Base-by-base conservation (phyloP, 2,797 vertebrate genomes). In the Sylvia borin region DNA sequence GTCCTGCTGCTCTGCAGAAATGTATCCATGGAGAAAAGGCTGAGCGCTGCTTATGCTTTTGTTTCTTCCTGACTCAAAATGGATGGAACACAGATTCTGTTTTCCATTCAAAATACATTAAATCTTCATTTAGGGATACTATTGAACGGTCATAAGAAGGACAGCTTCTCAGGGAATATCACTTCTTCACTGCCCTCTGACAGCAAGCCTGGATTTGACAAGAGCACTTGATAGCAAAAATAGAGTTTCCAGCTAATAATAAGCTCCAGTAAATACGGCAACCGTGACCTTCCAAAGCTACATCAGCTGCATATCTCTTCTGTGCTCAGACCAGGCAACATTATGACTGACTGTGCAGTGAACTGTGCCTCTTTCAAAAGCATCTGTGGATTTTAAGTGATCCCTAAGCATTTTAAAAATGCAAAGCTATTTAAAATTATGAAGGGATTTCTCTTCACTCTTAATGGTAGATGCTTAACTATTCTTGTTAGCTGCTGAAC, bases 91-190 rank as follows among this genome's bases (percentile, higher is more conserved):
- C 55, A 87, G 84, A 94, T 93, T 94, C 62, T 92, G 60, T 95
- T 97, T 96, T 95, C 93, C 95, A 97, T 96, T 96, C 90, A 93
- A 96, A 96, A 89, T 85, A 88, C 50, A 96, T 96, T 96, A 94
- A 94, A 90, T 97, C 95, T 95, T 97, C 88, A 97, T 97, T 97
- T 95, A 88, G 88, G 73, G 67, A 74, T 77, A 73, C 83, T 93
- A 97, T 81, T 94, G 95, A 96, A 92, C 47, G 48, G 85, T 91
- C 92, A 96, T 65, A 93, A 94, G 89, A 88, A 97, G 96, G 94
- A 94, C 76, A 95, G 82, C 32, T 95, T 98, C 94, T 96, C 67
- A 32, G 96, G 95, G 93, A 97, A 97, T 95, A 96, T 96, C 75
- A 93, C 61, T 96, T 96, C 88, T 92, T 88, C 91, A 55, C 73